These are phyloP conservation scores for Macroglossus sobrinus DNA, from an alignment of 2,113 vertebrate species.

Conservation along the genomic window DNA sequence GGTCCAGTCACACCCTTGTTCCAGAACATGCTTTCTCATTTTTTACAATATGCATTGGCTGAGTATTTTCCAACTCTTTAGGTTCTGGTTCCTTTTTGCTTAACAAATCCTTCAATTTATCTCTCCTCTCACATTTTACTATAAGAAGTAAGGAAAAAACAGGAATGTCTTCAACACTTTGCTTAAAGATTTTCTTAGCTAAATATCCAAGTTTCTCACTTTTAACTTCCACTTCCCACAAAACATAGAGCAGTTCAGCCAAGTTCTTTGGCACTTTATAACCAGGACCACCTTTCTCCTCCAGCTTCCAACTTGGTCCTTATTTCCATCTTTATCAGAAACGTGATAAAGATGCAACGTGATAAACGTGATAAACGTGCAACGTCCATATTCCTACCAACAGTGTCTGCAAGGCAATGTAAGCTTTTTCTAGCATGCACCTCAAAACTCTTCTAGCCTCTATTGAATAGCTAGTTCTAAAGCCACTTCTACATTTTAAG, in stretches of 20 bases:
- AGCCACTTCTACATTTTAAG: neutral
- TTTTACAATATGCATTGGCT: neutral
- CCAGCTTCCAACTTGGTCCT: neutral
- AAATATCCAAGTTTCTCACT: neutral
- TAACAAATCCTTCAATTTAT: slow-evolving; percentile 12
- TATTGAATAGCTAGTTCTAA: neutral
- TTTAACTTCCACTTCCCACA: neutral
- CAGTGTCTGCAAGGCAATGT: neutral
- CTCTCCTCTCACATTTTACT: neutral
- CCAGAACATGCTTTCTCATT: neutral
- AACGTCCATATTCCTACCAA: neutral
- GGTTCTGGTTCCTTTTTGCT: neutral
- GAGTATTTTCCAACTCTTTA: slow-evolving; percentile 30
- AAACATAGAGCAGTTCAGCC: neutral
- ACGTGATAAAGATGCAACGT: too few relatives aligned
- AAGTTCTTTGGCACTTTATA: neutral
- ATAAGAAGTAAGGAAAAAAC: neutral
- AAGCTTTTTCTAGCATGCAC: neutral
- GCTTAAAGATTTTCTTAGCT: neutral
- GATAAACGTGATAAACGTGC: too few relatives aligned
- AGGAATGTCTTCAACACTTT: neutral
- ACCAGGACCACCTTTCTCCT: neutral
- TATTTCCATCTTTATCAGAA: neutral
- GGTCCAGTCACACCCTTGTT: neutral
- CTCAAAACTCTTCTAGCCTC: neutral